Evolutionary conservation across 2,113 vertebrate genomes (phyloP).

Genomic region (Passer montanus): DNA sequence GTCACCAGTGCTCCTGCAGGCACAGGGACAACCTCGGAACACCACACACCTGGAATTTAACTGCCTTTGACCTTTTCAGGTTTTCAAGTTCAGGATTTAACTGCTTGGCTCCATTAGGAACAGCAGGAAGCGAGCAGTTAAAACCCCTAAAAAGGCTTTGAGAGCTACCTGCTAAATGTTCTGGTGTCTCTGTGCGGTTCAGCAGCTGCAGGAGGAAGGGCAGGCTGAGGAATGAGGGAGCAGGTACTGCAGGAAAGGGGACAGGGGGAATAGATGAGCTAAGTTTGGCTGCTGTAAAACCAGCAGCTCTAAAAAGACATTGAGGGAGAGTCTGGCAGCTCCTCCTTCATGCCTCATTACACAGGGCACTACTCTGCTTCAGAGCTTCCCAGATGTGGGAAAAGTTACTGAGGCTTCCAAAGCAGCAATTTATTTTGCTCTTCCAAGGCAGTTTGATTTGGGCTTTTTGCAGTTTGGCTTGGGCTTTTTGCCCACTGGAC

Average conservation of each 20-base stretch:
- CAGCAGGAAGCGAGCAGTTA: background rate
- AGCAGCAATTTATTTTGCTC: background rate
- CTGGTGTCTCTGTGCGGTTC: background rate
- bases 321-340: background rate
- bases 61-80: background rate
- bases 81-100: constrained; percentile 12
- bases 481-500: background rate
- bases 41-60: background rate
- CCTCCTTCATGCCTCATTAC: background rate
- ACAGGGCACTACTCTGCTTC: background rate
- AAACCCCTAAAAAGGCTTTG: background rate
- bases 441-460: background rate
- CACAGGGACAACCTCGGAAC: background rate
- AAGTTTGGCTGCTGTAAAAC: background rate
- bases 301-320: background rate
- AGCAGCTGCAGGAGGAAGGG: background rate
- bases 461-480: background rate
- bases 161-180: background rate
- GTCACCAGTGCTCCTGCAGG: background rate
- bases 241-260: background rate
- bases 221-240: background rate
- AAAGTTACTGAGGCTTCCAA: background rate
- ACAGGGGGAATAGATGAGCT: background rate
- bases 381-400: background rate
- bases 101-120: background rate